These are phyloP conservation scores for Mechanitis mazaeus DNA, from an alignment of 2,888 invertebrate species.

Conservation along the genomic window DNA sequence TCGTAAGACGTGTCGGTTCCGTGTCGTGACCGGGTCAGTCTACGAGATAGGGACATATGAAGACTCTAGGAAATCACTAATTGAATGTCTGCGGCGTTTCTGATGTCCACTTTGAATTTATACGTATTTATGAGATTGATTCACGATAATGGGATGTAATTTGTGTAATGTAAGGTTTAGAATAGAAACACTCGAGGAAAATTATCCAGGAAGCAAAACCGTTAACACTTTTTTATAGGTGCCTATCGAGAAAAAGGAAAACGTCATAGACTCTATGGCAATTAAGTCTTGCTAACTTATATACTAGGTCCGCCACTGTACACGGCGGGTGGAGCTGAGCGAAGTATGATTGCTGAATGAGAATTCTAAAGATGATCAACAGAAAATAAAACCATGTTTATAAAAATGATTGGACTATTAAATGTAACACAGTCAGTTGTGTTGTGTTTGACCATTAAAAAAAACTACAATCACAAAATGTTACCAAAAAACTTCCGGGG, in stretches of 20 bases:
- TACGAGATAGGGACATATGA: constrained; percentile 29
- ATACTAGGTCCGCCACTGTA: too few species aligned
- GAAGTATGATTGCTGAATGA: too few species aligned
- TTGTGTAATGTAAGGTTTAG: constrained; percentile 11
- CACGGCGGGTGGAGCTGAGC: too few species aligned
- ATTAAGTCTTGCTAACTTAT: not conserved
- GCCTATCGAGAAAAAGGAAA: not conserved
- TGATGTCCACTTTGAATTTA: constrained; percentile 28
- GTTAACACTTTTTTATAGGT: constrained; percentile 23
- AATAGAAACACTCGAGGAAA: constrained; percentile 1
- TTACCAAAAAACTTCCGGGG: too few species aligned
- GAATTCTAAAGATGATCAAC: too few species aligned
- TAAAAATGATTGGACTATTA: too few species aligned
- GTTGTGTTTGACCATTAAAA: too few species aligned
- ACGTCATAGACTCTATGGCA: not conserved
- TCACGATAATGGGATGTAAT: constrained; percentile 9
- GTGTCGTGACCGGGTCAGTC: constrained; percentile 61
- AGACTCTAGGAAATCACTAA: constrained; percentile 44
- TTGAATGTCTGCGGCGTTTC: constrained; percentile 34
- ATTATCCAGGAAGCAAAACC: constrained; percentile 21
- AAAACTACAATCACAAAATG: too few species aligned
- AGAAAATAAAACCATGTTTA: too few species aligned
- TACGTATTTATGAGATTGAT: constrained; percentile 5
- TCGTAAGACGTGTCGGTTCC: constrained; percentile 45
- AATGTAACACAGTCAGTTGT: too few species aligned